Conservation (phyloP, 2,113 vertebrate species). For the Triplophysa siluroides region DNA sequence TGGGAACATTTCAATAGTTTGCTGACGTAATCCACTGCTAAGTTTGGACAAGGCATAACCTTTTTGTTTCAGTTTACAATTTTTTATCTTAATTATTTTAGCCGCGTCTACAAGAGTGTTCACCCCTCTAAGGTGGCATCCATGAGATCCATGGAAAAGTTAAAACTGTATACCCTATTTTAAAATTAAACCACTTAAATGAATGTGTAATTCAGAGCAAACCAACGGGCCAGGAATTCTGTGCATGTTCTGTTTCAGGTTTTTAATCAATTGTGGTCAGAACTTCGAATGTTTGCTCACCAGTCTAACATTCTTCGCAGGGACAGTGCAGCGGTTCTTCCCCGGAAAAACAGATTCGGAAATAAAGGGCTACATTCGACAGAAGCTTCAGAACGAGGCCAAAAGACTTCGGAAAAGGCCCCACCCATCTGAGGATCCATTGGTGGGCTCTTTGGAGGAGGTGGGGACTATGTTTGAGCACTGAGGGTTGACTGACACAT, state of each 20-base stretch:
- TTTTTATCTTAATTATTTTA: no score
- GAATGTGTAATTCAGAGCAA: no score
- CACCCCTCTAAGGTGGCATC: no score
- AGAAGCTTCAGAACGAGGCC: constrained; percentile 65
- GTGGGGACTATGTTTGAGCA: background rate
- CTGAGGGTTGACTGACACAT: background rate
- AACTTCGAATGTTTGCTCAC: constrained; percentile 7
- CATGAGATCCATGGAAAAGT: no score
- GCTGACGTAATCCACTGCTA: no score
- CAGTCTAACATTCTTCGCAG: constrained; percentile 37
- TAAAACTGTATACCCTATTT: no score
- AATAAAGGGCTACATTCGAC: constrained; percentile 65
- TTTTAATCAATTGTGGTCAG: constrained; percentile 25
- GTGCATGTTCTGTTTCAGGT: constrained; percentile 24
- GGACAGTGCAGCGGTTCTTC: constrained; percentile 60
- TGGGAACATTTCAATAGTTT: no score
- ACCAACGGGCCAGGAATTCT: background rate
- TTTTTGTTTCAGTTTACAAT: no score
- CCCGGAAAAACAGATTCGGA: constrained; percentile 60
- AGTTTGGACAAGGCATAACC: no score
- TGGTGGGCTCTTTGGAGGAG: background rate
- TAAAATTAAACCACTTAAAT: no score
- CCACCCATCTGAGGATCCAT: constrained; percentile 31
- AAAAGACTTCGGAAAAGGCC: constrained; percentile 60
- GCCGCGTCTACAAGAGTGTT: no score